Conservation (phyloP, 2,888 invertebrate species). For the Troglohyphantes excavatus region DNA sequence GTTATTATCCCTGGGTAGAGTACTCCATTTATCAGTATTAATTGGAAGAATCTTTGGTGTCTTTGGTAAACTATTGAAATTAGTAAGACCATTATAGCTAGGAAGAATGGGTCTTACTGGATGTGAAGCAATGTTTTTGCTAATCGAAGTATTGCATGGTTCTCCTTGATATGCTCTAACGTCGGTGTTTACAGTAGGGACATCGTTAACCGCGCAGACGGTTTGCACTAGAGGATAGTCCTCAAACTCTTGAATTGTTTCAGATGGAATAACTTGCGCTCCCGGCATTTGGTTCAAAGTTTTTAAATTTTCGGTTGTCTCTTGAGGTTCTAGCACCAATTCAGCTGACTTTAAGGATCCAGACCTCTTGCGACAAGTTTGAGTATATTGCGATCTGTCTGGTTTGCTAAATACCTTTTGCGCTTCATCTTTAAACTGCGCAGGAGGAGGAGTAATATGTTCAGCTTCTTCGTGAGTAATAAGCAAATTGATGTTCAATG, state of each 20-base stretch:
- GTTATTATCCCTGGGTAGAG: slow-evolving; percentile 51
- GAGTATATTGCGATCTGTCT: slow-evolving; percentile 47
- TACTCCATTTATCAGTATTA: slow-evolving; percentile 37
- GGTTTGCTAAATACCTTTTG: background rate
- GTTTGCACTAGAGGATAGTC: slow-evolving; percentile 44
- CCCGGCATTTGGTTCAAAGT: background rate
- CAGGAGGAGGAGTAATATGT: slow-evolving; percentile 53
- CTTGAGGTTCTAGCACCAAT: slow-evolving; percentile 26
- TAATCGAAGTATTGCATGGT: background rate
- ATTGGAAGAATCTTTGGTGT: slow-evolving; percentile 27
- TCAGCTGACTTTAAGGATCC: slow-evolving; percentile 38
- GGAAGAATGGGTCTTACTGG: background rate
- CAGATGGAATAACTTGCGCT: slow-evolving; percentile 24
- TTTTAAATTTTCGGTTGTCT: background rate
- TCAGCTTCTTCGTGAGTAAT: background rate
- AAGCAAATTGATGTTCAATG: background rate
- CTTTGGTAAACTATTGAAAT: slow-evolving; percentile 53
- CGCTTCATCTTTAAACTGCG: slow-evolving; percentile 43
- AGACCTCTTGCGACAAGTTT: slow-evolving; percentile 12
- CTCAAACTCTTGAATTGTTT: slow-evolving; percentile 38
- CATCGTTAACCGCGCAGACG: slow-evolving; percentile 56
- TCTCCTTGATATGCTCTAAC: background rate
- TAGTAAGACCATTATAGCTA: background rate
- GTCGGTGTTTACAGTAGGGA: background rate
- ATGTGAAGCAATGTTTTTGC: background rate